Evolutionary conservation across 2,113 vertebrate genomes (phyloP).

Genomic region (Eptesicus fuscus): DNA sequence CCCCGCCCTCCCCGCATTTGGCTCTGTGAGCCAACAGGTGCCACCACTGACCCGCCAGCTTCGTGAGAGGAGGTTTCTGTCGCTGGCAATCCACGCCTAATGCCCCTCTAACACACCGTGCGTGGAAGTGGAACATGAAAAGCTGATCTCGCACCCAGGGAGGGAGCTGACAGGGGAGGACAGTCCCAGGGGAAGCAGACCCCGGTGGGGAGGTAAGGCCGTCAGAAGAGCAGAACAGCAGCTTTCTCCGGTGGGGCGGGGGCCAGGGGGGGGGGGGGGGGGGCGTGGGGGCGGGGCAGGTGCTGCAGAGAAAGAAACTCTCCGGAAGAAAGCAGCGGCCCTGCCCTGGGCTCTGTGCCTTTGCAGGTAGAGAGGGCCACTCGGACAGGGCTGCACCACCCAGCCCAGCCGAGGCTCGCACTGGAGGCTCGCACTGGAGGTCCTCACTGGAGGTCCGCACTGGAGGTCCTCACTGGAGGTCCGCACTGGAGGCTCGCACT

Average conservation of each 20-base stretch:
- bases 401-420: not conserved
- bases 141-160: not conserved
- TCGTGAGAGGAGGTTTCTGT: not conserved
- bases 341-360: not conserved
- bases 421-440: no score
- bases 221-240: not conserved
- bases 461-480: no score
- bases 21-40: not conserved
- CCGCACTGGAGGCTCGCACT: no score
- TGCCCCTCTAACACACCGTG: no score
- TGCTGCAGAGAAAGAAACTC: not conserved
- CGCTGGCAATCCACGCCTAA: not conserved
- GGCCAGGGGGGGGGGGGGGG: no score
- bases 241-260: not conserved
- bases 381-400: not conserved
- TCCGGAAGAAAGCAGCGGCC: not conserved
- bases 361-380: rapidly evolving
- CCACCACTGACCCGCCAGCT: not conserved
- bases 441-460: no score
- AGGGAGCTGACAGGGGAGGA: not conserved
- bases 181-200: rapidly evolving
- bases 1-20: not conserved
- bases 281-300: no score
- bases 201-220: rapidly evolving
- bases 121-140: not conserved